Evolutionary conservation across 2,888 invertebrate species (phyloP).

Genomic region (Strigamia crassipes): DNA sequence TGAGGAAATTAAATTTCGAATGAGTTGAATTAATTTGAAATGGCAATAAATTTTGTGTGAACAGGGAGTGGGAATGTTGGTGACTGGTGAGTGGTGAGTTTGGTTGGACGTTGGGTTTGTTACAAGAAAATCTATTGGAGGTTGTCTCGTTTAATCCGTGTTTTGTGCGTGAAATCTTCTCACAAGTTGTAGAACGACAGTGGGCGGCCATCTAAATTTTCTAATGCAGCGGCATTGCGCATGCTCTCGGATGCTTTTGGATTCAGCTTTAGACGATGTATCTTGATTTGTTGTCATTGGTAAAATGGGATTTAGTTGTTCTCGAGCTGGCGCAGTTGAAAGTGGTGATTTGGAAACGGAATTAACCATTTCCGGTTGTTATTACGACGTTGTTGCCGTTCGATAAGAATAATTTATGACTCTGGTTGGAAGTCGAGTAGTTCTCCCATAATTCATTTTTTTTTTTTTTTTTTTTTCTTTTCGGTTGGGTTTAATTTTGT

Average conservation of each 20-base stretch:
- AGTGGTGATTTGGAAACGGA: constrained; percentile 22
- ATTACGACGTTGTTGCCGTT: constrained; percentile 16
- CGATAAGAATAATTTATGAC: constrained; percentile 19
- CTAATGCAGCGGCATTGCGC: too few species aligned
- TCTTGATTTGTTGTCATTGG: not conserved
- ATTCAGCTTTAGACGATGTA: not conserved
- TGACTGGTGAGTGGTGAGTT: not conserved
- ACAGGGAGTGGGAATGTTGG: not conserved
- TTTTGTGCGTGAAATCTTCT: not conserved
- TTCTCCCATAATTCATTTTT: not conserved
- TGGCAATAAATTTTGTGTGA: not conserved
- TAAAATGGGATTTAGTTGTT: constrained; percentile 18
- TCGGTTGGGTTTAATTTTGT: not conserved
- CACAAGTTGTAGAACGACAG: too few species aligned
- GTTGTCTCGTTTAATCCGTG: too few species aligned
- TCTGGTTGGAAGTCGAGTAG: not conserved
- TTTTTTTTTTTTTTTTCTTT: not conserved
- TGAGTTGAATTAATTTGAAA: constrained; percentile 33
- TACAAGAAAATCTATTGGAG: too few species aligned
- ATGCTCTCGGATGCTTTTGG: too few species aligned
- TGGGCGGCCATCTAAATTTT: too few species aligned
- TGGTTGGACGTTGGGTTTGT: too few species aligned
- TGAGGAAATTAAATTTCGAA: constrained; percentile 32
- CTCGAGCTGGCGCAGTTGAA: not conserved
- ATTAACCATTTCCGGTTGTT: constrained; percentile 31